Base-by-base conservation (phyloP, 2,797 vertebrate genomes). In the Setipinna tenuifilis region DNA sequence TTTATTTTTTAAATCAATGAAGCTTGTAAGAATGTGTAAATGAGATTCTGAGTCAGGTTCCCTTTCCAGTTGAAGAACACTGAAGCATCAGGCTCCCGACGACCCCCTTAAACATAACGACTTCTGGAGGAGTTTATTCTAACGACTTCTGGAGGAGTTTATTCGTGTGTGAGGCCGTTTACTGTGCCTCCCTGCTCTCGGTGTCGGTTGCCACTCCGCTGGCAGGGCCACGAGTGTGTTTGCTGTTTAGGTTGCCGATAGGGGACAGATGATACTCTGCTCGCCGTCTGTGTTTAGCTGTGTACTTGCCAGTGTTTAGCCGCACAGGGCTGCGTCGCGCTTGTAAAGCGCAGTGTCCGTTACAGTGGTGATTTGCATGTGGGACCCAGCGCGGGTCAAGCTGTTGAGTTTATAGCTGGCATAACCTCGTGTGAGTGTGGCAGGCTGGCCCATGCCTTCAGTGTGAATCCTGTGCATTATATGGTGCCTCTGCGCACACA, bases 381-480 rank as follows among this genome's bases (percentile, higher is more conserved):
- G 71, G 35, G 71, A 31, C 71, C 71, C 35, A 11, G 31, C 19
- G 71, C 19, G 7, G 71, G 31, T 41, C 35, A 7, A 44, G 71
- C 71, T 78, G 71, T 21, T 78, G 71, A 78, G 71, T 78, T 78
- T 78, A 78, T 78, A 78, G 71, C 31, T 78, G 71, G 71, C 71
- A 44, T 44, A 6, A 44, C 4, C 35, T 78, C 71, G 5, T 44
- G 19, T 44, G 35, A 44, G 31, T 41, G 35, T 9, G 4, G 71
- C 0, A 9, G 71, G 31, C 11, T 78, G 17, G 7, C 9, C 2
- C 50, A 54, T 21, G 71, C 9, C 35, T 25, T 19, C 19, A 44
- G 31, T 21, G 17, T 78, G 17, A 17, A 44, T 17, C 16, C 68
- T 41, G 16, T 35, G 28, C 25, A 75, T 35, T 9, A 19, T 17